These are phyloP conservation scores for Corythornis vintsioides DNA, from an alignment of 2,113 vertebrate genomes.

Conservation along the genomic window DNA sequence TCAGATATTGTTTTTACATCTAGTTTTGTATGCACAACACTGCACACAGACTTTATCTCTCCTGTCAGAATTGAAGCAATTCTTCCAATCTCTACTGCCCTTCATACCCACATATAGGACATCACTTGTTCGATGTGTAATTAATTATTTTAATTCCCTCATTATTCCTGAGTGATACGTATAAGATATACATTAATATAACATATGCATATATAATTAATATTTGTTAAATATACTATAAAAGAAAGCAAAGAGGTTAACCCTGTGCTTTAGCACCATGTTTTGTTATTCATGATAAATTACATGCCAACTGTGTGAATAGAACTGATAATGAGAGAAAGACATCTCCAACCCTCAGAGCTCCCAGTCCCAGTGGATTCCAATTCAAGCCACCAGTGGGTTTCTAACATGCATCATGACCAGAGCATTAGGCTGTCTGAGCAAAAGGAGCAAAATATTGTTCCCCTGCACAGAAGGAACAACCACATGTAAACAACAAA, in stretches of 20 bases:
- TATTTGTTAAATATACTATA: background rate
- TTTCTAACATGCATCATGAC: background rate
- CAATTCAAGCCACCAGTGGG: background rate
- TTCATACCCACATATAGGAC: background rate
- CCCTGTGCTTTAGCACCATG: background rate
- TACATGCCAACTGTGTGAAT: background rate
- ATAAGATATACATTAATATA: background rate
- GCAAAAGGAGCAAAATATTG: background rate
- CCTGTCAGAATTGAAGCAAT: background rate
- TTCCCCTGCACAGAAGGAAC: background rate
- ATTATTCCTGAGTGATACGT: background rate
- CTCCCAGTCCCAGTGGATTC: background rate
- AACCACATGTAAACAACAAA: background rate
- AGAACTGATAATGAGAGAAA: background rate
- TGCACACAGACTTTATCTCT: background rate
- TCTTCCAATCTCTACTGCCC: background rate
- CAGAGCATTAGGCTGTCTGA: background rate
- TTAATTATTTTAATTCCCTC: background rate
- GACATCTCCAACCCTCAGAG: background rate
- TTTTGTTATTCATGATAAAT: background rate
- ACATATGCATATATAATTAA: background rate
- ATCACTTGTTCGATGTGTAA: background rate
- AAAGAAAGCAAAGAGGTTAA: background rate
- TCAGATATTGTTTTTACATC: background rate
- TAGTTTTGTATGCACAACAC: background rate